Conservation (phyloP, 2,888 invertebrate species). For the Cetonia aurata region DNA sequence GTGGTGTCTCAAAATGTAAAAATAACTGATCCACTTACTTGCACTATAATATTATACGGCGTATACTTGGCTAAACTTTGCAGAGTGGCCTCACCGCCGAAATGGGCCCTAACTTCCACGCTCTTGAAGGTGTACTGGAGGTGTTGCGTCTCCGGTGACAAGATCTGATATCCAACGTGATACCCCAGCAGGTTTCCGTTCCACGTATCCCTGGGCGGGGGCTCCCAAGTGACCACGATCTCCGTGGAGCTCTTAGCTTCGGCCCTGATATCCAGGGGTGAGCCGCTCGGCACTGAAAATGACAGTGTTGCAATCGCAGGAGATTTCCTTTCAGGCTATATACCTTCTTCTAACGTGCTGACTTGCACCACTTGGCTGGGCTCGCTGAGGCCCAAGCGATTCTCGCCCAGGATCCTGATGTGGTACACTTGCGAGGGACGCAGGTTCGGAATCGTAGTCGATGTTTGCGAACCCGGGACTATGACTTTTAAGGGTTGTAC, state of each 20-base stretch:
- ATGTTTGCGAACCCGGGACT: slow-evolving; percentile 85
- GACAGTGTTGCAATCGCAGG: not conserved
- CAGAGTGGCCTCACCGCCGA: slow-evolving; percentile 76
- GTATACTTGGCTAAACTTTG: slow-evolving; percentile 83
- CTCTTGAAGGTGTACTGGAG: slow-evolving; percentile 78
- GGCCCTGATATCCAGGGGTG: slow-evolving; percentile 84
- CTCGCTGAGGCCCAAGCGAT: slow-evolving; percentile 88
- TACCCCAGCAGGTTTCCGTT: slow-evolving; percentile 90
- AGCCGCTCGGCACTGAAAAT: slow-evolving; percentile 79
- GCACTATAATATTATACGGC: slow-evolving; percentile 85
- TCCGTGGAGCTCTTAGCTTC: slow-evolving; percentile 89
- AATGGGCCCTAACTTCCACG: slow-evolving; percentile 81
- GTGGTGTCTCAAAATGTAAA: no score
- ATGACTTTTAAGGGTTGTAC: slow-evolving; percentile 85
- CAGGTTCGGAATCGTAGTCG: slow-evolving; percentile 83
- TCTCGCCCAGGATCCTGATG: slow-evolving; percentile 89
- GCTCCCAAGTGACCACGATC: slow-evolving; percentile 87
- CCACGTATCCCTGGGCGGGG: slow-evolving; percentile 88
- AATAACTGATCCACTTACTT: slow-evolving; percentile 65
- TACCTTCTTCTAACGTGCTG: slow-evolving; percentile 87
- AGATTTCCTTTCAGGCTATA: not conserved
- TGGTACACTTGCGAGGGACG: slow-evolving; percentile 91
- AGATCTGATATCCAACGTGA: slow-evolving; percentile 87
- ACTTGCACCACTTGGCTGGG: slow-evolving; percentile 88
- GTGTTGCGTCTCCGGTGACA: slow-evolving; percentile 59